Base-by-base conservation (phyloP, 2,113 vertebrate species). In the Hippopotamus amphibius region DNA sequence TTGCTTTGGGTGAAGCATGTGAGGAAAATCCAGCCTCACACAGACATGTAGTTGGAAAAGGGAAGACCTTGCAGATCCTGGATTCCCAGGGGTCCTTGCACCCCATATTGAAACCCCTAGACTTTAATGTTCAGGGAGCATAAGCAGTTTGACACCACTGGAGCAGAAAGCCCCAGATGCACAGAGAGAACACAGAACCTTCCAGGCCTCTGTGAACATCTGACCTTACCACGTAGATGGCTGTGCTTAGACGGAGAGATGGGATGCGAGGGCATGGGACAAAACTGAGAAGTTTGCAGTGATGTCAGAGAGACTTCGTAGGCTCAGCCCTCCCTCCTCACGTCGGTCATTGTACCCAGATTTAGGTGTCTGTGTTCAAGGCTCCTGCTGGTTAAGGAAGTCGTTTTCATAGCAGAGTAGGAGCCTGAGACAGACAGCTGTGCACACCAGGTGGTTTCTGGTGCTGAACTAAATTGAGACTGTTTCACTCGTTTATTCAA, bases 401-500 rank as follows among this genome's bases (percentile, higher is more conserved):
- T 87, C 12, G 7, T 77, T 89, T 72, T 71, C 50, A 12, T 5
- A 3, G 43, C 48, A 87, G 69, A 80, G 74, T 2, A n/a, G 91
- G 43, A 86, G 69, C 50, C 24, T 7, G 17, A 17, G 33, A 12
- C 33, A 22, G 43, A 43, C 65, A 90, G 81, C 71, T 83, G 81
- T 72, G 57, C n/a, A 11, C 21, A 48, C 63, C 79, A 85, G 88
- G 74, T 90, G 69, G 79, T 93, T 93, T 94, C 95, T 11, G 7
- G 93, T 21, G 48, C 88, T 71, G 76, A 81, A 57, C 95, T 94
- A 88, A 88, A 83, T 22, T 59, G 69, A 76, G 87, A 87, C 72
- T 14, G 11, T 43, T 41, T 68, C 28, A 48, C 16, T 16, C 72
- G 6, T 41, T 79, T 50, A 63, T 33, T 50, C 66, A 46, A 4